These are phyloP conservation scores for Xestia xanthographa DNA, from an alignment of 2,888 invertebrate genomes.

Conservation along the genomic window DNA sequence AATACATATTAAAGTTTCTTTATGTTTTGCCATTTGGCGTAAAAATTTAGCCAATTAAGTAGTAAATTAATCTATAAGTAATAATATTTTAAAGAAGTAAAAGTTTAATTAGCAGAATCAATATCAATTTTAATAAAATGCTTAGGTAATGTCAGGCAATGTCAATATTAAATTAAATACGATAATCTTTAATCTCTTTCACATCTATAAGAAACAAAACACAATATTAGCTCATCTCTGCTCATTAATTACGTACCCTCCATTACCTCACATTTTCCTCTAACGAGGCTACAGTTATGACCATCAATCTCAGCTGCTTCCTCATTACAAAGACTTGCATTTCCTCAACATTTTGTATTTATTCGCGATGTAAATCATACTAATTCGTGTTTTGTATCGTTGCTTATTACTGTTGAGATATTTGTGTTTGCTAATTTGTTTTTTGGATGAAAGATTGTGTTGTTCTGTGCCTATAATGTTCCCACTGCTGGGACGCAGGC, in stretches of 20 bases:
- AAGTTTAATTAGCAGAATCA: too few relatives aligned
- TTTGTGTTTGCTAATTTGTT: neutral
- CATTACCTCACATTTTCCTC: slow-evolving; percentile 11
- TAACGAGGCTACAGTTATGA: neutral
- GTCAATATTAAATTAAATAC: too few relatives aligned
- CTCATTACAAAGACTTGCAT: slow-evolving; percentile 52
- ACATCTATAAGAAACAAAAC: neutral
- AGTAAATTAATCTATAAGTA: too few relatives aligned
- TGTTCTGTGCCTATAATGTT: too few relatives aligned
- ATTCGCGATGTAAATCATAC: slow-evolving; percentile 43
- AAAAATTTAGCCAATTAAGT: too few relatives aligned
- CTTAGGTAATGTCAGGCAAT: too few relatives aligned
- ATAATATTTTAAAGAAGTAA: too few relatives aligned
- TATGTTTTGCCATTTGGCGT: too few relatives aligned
- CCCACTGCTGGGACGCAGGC: too few relatives aligned
- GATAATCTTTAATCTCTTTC: neutral
- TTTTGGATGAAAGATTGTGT: neutral
- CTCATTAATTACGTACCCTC: slow-evolving; percentile 16
- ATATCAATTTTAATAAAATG: too few relatives aligned
- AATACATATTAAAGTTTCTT: too few relatives aligned
- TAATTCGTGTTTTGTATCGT: slow-evolving; percentile 17
- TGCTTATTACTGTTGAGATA: slow-evolving; percentile 6
- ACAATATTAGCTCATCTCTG: neutral
- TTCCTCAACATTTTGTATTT: slow-evolving; percentile 36
- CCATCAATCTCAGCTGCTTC: slow-evolving; percentile 52